These are phyloP conservation scores for Heliconius hortense DNA, from an alignment of 2,888 invertebrate genomes.

Conservation along the genomic window DNA sequence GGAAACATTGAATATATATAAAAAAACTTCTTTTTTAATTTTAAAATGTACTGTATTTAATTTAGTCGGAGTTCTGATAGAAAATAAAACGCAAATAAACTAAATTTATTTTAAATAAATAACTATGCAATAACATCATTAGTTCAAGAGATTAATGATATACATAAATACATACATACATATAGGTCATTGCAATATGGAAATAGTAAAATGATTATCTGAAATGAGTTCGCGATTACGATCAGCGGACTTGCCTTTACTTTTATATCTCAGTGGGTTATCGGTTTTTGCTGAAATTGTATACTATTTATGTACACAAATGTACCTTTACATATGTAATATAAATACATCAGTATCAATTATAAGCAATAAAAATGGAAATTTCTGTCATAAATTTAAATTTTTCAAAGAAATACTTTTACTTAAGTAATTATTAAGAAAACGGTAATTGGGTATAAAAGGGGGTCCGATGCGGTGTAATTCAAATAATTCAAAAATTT, in stretches of 20 bases:
- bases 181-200: neutral
- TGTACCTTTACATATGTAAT: neutral
- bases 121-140: neutral
- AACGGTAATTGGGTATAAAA: too few relatives aligned
- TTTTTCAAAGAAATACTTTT: neutral
- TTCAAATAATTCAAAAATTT: too few relatives aligned
- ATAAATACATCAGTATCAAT: neutral
- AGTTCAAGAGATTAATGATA: too few relatives aligned
- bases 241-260: neutral
- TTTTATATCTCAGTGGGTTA: neutral
- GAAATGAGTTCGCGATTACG: neutral
- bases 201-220: slow-evolving; percentile 4
- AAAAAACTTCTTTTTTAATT: too few relatives aligned
- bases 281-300: neutral
- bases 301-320: neutral
- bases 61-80: too few relatives aligned
- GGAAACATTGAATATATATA: too few relatives aligned
- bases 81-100: too few relatives aligned
- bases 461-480: too few relatives aligned
- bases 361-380: neutral
- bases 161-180: neutral
- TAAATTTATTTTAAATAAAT: too few relatives aligned
- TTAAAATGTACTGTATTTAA: too few relatives aligned
- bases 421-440: too few relatives aligned
- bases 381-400: neutral